phyloP scores from a whole-genome alignment of 2,888 invertebrate species.

The Corythucha ciliata region DNA sequence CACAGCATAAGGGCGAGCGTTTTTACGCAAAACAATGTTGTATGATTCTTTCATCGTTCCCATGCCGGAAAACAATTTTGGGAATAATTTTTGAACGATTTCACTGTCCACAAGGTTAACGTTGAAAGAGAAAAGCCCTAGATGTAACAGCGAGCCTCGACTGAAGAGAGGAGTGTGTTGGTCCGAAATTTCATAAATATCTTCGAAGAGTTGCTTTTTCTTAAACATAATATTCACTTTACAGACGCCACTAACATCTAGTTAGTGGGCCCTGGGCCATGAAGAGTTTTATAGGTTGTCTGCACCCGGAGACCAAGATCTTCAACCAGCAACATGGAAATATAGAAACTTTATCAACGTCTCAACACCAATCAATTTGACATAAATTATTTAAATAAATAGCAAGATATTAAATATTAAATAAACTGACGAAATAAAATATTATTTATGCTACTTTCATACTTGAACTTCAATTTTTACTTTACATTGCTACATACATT shows the following conservation, averaged over 20 bases:
- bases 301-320: background rate
- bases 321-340: too few species aligned
- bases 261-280: slow-evolving; percentile 7
- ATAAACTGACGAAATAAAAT: too few species aligned
- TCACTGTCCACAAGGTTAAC: background rate
- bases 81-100: background rate
- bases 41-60: slow-evolving; percentile 6
- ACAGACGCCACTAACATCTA: slow-evolving; percentile 2
- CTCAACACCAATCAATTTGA: too few species aligned
- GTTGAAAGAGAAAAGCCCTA: background rate
- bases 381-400: too few species aligned
- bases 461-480: too few species aligned
- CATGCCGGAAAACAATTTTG: background rate
- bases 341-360: too few species aligned
- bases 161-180: slow-evolving; percentile 5
- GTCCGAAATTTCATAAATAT: background rate
- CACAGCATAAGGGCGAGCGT: background rate
- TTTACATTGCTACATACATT: too few species aligned
- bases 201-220: background rate
- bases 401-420: too few species aligned
- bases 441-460: too few species aligned
- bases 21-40: slow-evolving; percentile 7
- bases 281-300: background rate
- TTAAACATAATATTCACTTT: background rate
- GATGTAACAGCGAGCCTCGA: background rate